A percentile compares a stretch with the other conserved stretches of the same genome.
Conservation (phyloP, 2,797 vertebrate species). For the Eleutherodactylus coqui region DNA sequence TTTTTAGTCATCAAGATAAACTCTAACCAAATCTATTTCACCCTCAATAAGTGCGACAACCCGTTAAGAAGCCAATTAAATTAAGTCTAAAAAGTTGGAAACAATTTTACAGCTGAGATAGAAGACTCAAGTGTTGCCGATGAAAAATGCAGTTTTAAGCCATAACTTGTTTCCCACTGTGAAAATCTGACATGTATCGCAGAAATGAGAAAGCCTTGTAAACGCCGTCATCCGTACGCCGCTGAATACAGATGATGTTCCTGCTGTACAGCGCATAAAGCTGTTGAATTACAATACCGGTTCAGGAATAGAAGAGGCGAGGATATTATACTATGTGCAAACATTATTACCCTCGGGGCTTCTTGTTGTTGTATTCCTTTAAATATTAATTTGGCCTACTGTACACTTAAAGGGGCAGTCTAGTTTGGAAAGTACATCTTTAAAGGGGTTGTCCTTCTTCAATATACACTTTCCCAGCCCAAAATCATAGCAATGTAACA, state of each 20-base stretch:
- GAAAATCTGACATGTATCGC: constrained; percentile 6
- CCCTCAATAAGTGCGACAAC: neutral
- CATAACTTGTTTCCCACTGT: constrained; percentile 18
- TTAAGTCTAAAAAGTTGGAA: neutral
- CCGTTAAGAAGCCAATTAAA: neutral
- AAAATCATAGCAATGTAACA: too few relatives aligned
- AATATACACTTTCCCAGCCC: too few relatives aligned
- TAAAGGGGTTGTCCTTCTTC: too few relatives aligned
- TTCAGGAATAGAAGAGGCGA: neutral
- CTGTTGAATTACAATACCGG: neutral
- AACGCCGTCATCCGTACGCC: neutral
- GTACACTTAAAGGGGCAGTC: neutral
- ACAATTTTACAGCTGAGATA: neutral
- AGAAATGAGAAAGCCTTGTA: constrained; percentile 1
- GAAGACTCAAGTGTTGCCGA: neutral
- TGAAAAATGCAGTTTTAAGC: constrained; percentile 23
- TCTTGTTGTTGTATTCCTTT: neutral
- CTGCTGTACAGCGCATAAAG: neutral
- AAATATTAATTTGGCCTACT: neutral
- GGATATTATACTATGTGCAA: neutral
- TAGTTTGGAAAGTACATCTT: neutral
- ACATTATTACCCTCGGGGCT: neutral
- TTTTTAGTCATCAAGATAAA: constrained; percentile 3
- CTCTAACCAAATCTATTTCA: neutral
- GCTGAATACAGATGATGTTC: neutral